Percentiles rank a stretch among this genome's conserved stretches.
phyloP scores from a whole-genome alignment of 2,113 vertebrate species.

The Gallinago media region DNA sequence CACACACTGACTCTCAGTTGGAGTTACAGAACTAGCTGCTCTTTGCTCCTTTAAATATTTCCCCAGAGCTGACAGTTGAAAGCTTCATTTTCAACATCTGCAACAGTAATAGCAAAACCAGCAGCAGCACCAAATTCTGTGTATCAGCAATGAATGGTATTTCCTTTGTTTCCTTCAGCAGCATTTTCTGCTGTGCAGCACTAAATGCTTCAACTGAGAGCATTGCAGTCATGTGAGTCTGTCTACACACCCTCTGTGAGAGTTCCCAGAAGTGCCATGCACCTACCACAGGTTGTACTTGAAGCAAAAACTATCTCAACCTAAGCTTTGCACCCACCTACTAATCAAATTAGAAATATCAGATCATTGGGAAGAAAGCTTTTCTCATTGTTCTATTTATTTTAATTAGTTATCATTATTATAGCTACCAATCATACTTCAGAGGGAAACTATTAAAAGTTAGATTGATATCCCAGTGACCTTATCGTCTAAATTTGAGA shows the following conservation, averaged over 20 bases:
- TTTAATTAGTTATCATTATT: not conserved
- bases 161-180: not conserved
- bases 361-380: not conserved
- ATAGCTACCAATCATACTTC: not conserved
- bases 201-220: not conserved
- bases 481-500: not conserved
- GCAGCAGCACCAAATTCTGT: not conserved
- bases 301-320: not conserved
- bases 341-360: not conserved
- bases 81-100: constrained; percentile 37
- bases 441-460: constrained; percentile 5
- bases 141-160: not conserved
- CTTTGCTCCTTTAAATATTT: not conserved
- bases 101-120: not conserved
- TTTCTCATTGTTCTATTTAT: not conserved
- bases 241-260: not conserved
- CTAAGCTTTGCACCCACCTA: not conserved
- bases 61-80: not conserved
- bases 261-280: not conserved
- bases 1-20: rapidly evolving
- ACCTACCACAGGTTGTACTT: not conserved
- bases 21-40: not conserved
- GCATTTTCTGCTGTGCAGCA: not conserved
- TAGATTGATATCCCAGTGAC: not conserved
- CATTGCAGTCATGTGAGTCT: not conserved